Evolutionary conservation across 2,797 vertebrate species (phyloP).

Genomic region (Sebastes elongatus): DNA sequence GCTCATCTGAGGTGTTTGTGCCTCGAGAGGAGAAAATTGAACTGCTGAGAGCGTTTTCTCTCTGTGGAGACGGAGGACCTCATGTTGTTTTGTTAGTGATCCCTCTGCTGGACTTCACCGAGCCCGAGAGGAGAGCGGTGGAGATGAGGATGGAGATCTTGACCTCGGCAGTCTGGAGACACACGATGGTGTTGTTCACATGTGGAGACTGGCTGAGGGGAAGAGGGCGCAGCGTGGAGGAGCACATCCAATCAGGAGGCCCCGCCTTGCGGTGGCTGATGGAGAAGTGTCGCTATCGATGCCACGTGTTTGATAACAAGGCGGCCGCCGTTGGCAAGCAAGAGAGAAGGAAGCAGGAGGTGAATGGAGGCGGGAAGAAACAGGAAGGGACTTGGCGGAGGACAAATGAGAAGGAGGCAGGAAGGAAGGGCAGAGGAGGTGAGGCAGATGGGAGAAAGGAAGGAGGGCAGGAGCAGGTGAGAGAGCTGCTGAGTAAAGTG

Average conservation of each 20-base stretch:
- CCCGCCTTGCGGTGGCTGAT: slow-evolving; percentile 49
- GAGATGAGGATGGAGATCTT: slow-evolving; percentile 66
- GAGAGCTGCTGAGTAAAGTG: slow-evolving; percentile 49
- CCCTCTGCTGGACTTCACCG: slow-evolving; percentile 58
- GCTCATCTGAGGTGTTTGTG: slow-evolving; percentile 34
- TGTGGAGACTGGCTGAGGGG: slow-evolving; percentile 49
- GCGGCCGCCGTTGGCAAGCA: neutral
- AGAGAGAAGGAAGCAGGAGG: neutral
- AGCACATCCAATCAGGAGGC: slow-evolving; percentile 51
- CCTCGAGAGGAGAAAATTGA: slow-evolving; percentile 45
- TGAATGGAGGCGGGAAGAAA: neutral
- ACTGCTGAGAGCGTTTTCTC: slow-evolving; percentile 39
- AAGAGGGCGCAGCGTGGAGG: slow-evolving; percentile 19
- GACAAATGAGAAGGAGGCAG: neutral
- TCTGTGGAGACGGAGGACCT: slow-evolving; percentile 51
- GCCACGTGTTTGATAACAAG: slow-evolving; percentile 61
- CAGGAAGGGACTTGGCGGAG: neutral
- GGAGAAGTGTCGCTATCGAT: slow-evolving; percentile 56
- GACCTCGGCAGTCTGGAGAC: slow-evolving; percentile 65
- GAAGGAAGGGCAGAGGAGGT: neutral
- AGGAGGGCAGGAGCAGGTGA: slow-evolving; percentile 52
- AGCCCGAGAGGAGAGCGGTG: slow-evolving; percentile 18
- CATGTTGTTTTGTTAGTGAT: slow-evolving; percentile 60
- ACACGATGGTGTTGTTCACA: slow-evolving; percentile 69
- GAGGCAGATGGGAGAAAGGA: neutral